A percentile compares a stretch with the other conserved stretches of the same genome.
Conservation (phyloP, 2,888 invertebrate genomes). For the Eulithis prunata region DNA sequence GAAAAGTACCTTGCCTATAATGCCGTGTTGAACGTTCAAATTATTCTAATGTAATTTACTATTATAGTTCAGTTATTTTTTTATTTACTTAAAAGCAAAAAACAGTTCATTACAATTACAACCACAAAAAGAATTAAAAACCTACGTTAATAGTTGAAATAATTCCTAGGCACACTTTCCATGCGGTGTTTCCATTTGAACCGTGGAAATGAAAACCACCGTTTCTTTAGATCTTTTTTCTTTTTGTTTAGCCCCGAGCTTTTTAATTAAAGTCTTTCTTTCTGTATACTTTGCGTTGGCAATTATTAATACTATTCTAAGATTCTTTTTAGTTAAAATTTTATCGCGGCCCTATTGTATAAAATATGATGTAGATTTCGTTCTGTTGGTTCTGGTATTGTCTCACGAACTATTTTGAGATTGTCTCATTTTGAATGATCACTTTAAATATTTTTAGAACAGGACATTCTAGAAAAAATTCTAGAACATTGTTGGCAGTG, state of each 20-base stretch:
- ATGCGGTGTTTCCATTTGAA: no score
- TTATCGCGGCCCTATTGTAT: background rate
- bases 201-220: background rate
- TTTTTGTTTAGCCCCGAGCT: slow-evolving; percentile 19
- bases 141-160: no score
- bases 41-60: no score
- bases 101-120: no score
- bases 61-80: no score
- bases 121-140: no score
- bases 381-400: slow-evolving; percentile 39
- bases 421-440: background rate
- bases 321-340: background rate
- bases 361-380: background rate
- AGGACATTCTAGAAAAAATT: slow-evolving; percentile 1
- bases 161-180: no score
- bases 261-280: slow-evolving; percentile 34
- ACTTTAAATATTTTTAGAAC: background rate
- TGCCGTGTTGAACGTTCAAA: no score
- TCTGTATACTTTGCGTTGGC: slow-evolving; percentile 22
- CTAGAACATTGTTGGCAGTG: slow-evolving; percentile 12
- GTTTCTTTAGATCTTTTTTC: slow-evolving; percentile 9
- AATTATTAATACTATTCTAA: background rate
- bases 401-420: slow-evolving; percentile 45
- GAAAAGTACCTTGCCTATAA: no score
- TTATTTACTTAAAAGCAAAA: no score